These are phyloP conservation scores for Calyptomena viridis DNA, from an alignment of 2,113 vertebrate species.

Conservation along the genomic window DNA sequence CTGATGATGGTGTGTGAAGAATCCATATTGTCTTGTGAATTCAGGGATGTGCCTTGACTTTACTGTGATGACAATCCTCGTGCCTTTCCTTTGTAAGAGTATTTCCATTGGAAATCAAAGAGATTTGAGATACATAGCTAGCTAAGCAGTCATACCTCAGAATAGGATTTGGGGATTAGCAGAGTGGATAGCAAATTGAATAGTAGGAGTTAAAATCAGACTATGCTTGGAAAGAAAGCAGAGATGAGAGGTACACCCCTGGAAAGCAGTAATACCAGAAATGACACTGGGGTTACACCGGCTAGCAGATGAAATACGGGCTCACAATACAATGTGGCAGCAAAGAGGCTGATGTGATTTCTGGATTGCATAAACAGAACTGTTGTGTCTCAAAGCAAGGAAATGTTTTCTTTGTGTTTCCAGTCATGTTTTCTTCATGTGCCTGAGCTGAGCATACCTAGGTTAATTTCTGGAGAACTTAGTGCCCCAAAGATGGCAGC, in stretches of 20 bases:
- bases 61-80: neutral
- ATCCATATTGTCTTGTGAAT: neutral
- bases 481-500: slow-evolving; percentile 51
- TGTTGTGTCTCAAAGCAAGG: neutral
- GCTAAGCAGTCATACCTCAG: slow-evolving; percentile 64
- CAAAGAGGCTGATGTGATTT: slow-evolving; percentile 9
- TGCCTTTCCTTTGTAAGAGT: slow-evolving; percentile 19
- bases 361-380: neutral
- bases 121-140: slow-evolving; percentile 57
- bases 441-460: neutral
- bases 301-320: neutral
- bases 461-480: slow-evolving; percentile 12
- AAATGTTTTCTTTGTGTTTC: neutral
- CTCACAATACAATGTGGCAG: neutral
- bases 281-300: neutral
- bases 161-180: slow-evolving; percentile 64
- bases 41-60: neutral
- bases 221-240: neutral
- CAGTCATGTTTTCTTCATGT: neutral
- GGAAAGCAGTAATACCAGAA: slow-evolving; percentile 36
- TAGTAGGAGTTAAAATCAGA: slow-evolving; percentile 63
- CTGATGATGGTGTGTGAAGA: neutral
- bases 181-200: slow-evolving; percentile 57
- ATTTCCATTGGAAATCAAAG: slow-evolving; percentile 54
- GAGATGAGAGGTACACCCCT: slow-evolving; percentile 32